Conservation (phyloP, 2,888 invertebrate genomes). For the Pycnomerus fuliginosus region DNA sequence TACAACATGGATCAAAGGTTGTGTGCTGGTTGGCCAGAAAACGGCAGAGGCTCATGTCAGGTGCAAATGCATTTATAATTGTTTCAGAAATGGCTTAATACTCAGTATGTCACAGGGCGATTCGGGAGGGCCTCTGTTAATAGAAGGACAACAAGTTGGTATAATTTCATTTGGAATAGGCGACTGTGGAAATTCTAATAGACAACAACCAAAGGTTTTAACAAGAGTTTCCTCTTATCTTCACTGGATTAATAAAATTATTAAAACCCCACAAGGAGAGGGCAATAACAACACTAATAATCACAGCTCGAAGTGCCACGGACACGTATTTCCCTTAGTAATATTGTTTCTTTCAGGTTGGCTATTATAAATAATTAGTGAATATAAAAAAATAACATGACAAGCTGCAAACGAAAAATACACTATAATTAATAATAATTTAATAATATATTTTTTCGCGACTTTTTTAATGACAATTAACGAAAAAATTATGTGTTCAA, state of each 20-base stretch:
- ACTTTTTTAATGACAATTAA: too few relatives aligned
- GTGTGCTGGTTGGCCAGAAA: conserved; percentile 17
- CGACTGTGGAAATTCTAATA: conserved; percentile 15
- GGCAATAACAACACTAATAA: too few relatives aligned
- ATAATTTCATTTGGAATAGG: conserved; percentile 19
- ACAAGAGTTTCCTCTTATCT: conserved; percentile 15
- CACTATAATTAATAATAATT: too few relatives aligned
- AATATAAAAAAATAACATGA: too few relatives aligned
- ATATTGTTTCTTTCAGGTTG: too few relatives aligned
- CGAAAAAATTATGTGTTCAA: too few relatives aligned
- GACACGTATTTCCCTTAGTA: too few relatives aligned
- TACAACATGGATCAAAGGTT: conserved; percentile 13
- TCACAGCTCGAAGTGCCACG: too few relatives aligned
- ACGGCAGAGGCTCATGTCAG: conserved; percentile 18
- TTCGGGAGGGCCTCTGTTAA: conserved; percentile 18
- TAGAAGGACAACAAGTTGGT: conserved; percentile 12
- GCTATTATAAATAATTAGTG: too few relatives aligned
- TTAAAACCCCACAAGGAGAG: not conserved
- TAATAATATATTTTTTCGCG: too few relatives aligned
- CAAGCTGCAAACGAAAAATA: too few relatives aligned
- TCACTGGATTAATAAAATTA: conserved; percentile 2
- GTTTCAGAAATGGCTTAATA: not conserved
- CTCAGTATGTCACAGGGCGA: conserved; percentile 11
- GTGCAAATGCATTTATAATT: conserved; percentile 6
- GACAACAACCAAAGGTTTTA: conserved; percentile 12